Conservation (phyloP, 2,888 invertebrate species). For the Tinea semifulvella region DNA sequence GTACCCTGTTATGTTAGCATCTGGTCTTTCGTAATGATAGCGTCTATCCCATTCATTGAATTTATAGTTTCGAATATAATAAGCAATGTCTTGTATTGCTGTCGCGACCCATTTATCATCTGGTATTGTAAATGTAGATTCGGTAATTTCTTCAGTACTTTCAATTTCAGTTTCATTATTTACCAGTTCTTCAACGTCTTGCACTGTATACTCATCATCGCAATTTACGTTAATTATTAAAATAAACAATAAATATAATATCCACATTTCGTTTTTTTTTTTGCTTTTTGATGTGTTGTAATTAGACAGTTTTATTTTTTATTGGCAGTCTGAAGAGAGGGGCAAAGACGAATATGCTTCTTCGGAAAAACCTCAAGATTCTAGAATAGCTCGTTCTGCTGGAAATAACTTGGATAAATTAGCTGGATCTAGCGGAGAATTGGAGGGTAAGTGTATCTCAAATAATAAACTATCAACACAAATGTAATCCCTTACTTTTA, state of each 20-base stretch:
- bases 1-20: constrained; percentile 25
- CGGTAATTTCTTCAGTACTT: constrained; percentile 13
- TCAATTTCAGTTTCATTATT: not conserved
- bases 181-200: not conserved
- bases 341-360: constrained; percentile 71
- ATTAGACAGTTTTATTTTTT: not conserved
- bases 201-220: not conserved
- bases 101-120: constrained; percentile 43
- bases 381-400: constrained; percentile 73
- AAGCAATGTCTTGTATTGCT: constrained; percentile 66
- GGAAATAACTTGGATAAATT: constrained; percentile 76
- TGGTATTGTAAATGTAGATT: constrained; percentile 23
- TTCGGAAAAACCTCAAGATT: constrained; percentile 55
- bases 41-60: constrained; percentile 71
- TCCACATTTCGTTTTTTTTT: not conserved
- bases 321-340: constrained; percentile 80
- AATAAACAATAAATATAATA: not conserved
- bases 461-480: not conserved
- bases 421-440: constrained; percentile 73
- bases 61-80: constrained; percentile 69
- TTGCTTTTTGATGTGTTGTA: not conserved
- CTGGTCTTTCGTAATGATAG: constrained; percentile 36
- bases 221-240: not conserved
- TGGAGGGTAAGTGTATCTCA: constrained; percentile 43
- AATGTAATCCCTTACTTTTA: too few species aligned